phyloP scores from a whole-genome alignment of 2,888 invertebrate genomes.

The Papilio gigon region DNA sequence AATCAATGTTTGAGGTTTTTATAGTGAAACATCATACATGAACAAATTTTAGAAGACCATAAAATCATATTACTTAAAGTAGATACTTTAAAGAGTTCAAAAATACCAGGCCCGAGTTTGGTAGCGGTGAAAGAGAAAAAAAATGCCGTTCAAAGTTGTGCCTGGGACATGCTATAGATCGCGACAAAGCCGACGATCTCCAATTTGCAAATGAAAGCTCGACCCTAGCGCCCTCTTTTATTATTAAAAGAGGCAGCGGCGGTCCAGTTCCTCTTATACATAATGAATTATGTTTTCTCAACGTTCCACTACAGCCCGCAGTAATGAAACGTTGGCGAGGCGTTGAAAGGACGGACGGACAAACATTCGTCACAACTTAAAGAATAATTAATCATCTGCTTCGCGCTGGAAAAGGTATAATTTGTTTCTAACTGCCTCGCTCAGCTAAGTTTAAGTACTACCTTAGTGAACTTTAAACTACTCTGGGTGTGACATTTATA shows the following conservation, averaged over 20 bases:
- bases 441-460: too few relatives aligned
- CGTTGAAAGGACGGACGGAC: constrained; percentile 4
- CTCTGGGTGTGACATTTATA: too few relatives aligned
- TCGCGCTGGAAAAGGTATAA: background rate
- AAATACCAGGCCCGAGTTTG: background rate
- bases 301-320: constrained; percentile 46
- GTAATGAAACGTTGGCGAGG: constrained; percentile 17
- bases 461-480: too few relatives aligned
- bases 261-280: constrained; percentile 53
- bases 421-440: background rate
- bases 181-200: constrained; percentile 40
- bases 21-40: background rate
- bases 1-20: background rate
- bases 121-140: background rate
- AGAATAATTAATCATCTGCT: constrained; percentile 16
- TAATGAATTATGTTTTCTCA: constrained; percentile 57
- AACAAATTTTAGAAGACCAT: background rate
- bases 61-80: background rate
- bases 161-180: constrained; percentile 23
- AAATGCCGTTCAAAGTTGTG: constrained; percentile 24
- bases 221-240: constrained; percentile 50
- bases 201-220: constrained; percentile 54
- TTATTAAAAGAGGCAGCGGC: constrained; percentile 57
- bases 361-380: constrained; percentile 14
- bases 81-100: constrained; percentile 8